Percentiles rank a stretch among this genome's conserved stretches.
These are phyloP conservation scores for Troides helena DNA, from an alignment of 2,888 invertebrate genomes.

Conservation along the genomic window DNA sequence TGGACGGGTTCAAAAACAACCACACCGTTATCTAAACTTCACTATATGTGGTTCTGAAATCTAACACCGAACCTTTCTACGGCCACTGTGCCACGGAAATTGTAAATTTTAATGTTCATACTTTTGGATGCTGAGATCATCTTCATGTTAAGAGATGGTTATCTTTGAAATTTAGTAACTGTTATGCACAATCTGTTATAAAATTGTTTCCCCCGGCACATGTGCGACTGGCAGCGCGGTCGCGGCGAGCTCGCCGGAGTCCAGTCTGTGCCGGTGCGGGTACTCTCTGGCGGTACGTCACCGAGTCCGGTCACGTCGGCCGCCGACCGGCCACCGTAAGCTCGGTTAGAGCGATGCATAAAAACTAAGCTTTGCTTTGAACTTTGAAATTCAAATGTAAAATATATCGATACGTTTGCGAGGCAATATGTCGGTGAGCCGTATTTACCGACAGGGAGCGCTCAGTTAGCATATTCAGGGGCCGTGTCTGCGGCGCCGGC, in stretches of 20 bases:
- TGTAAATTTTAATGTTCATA: too few species aligned
- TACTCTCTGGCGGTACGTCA: slow-evolving; percentile 55
- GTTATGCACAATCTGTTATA: too few species aligned
- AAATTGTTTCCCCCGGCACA: too few species aligned
- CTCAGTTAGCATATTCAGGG: slow-evolving; percentile 25
- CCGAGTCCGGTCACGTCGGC: slow-evolving; percentile 68
- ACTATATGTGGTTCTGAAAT: too few species aligned
- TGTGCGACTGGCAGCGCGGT: too few species aligned
- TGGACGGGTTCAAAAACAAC: too few species aligned
- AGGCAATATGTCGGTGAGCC: slow-evolving; percentile 53
- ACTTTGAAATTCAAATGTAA: slow-evolving; percentile 76
- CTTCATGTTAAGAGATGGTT: too few species aligned
- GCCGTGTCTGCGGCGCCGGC: slow-evolving; percentile 7
- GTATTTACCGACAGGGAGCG: slow-evolving; percentile 33
- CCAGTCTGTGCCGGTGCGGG: neutral
- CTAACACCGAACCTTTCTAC: too few species aligned
- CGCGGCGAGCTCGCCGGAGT: neutral
- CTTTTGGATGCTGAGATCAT: too few species aligned
- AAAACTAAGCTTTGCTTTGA: slow-evolving; percentile 74
- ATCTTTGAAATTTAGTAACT: too few species aligned
- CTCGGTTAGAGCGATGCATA: slow-evolving; percentile 77
- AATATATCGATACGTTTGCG: slow-evolving; percentile 57
- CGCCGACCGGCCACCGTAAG: slow-evolving; percentile 70
- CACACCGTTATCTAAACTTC: too few species aligned
- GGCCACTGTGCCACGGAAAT: too few species aligned